Evolutionary conservation across 2,113 vertebrate species (phyloP), one percentile per base, ranked within the genome.

Genomic region (Ammodytes dubius): DNA sequence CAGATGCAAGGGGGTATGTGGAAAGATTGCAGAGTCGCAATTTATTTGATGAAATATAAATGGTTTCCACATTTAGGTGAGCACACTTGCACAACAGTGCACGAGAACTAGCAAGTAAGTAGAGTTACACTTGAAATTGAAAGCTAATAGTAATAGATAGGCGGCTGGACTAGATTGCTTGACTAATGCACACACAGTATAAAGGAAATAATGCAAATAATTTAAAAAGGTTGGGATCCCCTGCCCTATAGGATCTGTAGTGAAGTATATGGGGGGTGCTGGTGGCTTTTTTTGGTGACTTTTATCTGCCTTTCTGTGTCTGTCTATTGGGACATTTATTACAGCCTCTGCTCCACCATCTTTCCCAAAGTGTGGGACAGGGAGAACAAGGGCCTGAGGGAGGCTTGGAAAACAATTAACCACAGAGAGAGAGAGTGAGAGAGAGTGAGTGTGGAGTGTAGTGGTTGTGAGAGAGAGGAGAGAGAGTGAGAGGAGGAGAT

Each of bases 281-380:
- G 69, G 37, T 10, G 10, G 13, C 50, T 67, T 42, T 61, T 70
- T 79, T 49, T 52, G 27, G 27, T 27, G 27, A 64, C 63, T 64
- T 63, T 42, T 52, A 68, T 35, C 39, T 75, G 40, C 50, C 35
- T 82, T 63, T 80, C 45, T 58, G 56, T 56, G 43, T 79, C 65
- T 35, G 67, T 75, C 47, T 54, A 50, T 10, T 46, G 54, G 71
- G 39, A 63, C 8, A 10, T 83, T 58, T 77, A 77, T 66, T 50
- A 69, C 68, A 54, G 56, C 46, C 39, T 79, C 12, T 64, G 53
- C 47, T 65, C 39, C 11, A 27, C 13, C 42, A 27, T 69, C 17
- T 64, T 73, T n/a, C 50, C 45, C 17, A 45, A 68, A 13, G 35
- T 27, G 27, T 27, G 12, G 42, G 49, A 35, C 42, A 75, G 19